Evolutionary conservation across 2,888 invertebrate species (phyloP), one percentile per base, ranked within the genome.

Genomic region (Lycophotia porphyrea): DNA sequence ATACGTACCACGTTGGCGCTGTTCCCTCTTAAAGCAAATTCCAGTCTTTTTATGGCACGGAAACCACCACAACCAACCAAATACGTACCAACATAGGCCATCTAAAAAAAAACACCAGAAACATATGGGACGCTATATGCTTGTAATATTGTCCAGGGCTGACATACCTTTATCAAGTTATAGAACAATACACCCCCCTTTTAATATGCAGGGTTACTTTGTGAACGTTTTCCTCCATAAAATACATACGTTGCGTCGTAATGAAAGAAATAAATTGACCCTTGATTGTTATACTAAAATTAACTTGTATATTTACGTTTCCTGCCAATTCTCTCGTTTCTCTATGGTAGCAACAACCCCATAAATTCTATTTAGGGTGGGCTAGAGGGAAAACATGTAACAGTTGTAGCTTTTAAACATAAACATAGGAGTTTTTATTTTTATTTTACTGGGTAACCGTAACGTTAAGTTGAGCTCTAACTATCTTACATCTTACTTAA

Each of bases 301-400:
- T 67, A 81, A 78, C 66, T 27, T 55, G 8, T 39, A 47, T 75
- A 60, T 78, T 75, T 52, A 81, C 31, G 44, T 61, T 36, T 18
- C 60, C 61, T 24, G 42, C n/a, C 61, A 15, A 66, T 52, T 74
- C 1, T 47, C 31, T 36, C 24, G 11, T 31, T 60, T n/a, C 47
- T 65, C 8, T 11, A 5, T n/a, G 31, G 49, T 44, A 55, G n/a
- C 27, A 55, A 47, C 27, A 42, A 67, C 27, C 31, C 9, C 39
- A 79, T 78, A 44, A 39, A 15, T 68, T 78, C 5, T 18, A 31
- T 55, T 58, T 36, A n/a, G 18, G 31, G 15, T 39, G 21, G 27
- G 0, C 5, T 21, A 1, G 21, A 27, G 31, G 18, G 21, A 24
- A 44, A 75, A 73, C 47, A 31, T 47, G 8, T 21, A 21, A 21